Conservation (phyloP, 2,888 invertebrate species). For the Nycteola revayana region DNA sequence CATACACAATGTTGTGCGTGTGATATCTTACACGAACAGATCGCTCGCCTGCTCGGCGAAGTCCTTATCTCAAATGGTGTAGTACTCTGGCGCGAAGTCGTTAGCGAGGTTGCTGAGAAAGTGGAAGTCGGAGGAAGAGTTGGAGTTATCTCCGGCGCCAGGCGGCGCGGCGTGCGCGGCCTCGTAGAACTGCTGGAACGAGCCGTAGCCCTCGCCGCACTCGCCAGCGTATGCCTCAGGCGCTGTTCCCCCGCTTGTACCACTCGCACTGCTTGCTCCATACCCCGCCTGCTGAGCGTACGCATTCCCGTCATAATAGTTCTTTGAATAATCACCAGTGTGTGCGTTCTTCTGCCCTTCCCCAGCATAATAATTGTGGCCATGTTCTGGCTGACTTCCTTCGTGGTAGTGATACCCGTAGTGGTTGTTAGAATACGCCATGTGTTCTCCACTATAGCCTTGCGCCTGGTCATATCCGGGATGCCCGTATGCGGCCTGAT, state of each 20-base stretch:
- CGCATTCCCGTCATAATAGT: constrained; percentile 69
- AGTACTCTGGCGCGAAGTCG: constrained; percentile 96
- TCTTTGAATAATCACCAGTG: constrained; percentile 76
- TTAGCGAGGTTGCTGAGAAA: constrained; percentile 95
- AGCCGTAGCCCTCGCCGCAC: constrained; percentile 85
- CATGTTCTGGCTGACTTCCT: constrained; percentile 63
- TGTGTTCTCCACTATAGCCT: constrained; percentile 65
- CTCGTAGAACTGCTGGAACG: constrained; percentile 87
- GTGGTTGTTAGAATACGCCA: constrained; percentile 71
- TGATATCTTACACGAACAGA: constrained; percentile 69
- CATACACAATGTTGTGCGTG: constrained; percentile 25
- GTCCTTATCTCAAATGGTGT: constrained; percentile 84
- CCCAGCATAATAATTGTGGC: constrained; percentile 67
- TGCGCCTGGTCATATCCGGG: constrained; percentile 81
- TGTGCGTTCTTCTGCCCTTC: constrained; percentile 78
- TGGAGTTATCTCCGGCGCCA: constrained; percentile 88
- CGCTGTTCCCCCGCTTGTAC: constrained; percentile 69
- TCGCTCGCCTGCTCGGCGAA: constrained; percentile 78
- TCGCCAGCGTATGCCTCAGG: constrained; percentile 75
- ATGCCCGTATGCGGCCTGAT: constrained; percentile 79
- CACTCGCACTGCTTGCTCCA: constrained; percentile 53
- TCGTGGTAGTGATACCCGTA: constrained; percentile 79
- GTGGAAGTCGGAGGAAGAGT: constrained; percentile 96
- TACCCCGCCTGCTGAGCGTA: constrained; percentile 56
- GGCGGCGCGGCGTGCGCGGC: constrained; percentile 74